Evolutionary conservation across 2,888 invertebrate species (phyloP).

Genomic region (Eupithecia subfuscata): DNA sequence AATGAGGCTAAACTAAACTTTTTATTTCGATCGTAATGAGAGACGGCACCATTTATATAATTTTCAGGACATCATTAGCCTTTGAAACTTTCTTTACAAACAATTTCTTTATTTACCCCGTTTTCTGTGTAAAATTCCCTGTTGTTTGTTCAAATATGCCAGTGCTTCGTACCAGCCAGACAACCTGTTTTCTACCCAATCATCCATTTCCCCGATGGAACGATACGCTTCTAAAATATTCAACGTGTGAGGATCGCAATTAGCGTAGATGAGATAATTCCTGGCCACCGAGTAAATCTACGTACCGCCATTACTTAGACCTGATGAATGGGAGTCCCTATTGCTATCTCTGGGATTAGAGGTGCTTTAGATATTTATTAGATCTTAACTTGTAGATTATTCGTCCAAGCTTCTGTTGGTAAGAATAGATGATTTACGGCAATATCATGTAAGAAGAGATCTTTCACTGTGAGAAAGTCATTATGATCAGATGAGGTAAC

Average conservation of each 20-base stretch:
- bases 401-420: neutral
- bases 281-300: constrained; percentile 28
- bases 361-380: constrained; percentile 6
- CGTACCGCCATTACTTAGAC: constrained; percentile 29
- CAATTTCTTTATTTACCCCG: neutral
- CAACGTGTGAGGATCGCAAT: constrained; percentile 45
- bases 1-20: too few relatives aligned
- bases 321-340: constrained; percentile 21
- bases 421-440: neutral
- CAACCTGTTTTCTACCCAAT: constrained; percentile 13
- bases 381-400: neutral
- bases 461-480: neutral
- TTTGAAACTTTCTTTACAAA: neutral
- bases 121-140: neutral
- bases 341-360: constrained; percentile 5
- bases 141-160: neutral
- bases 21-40: too few relatives aligned
- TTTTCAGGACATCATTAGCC: neutral
- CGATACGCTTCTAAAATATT: constrained; percentile 60
- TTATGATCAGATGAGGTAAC: neutral
- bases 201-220: constrained; percentile 53
- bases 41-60: too few relatives aligned
- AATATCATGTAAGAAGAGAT: neutral
- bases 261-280: constrained; percentile 36
- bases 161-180: neutral